Evolutionary conservation across 92 coral and sea anemone genomes (phyloP), one percentile per base, ranked within the genome.

Genomic region (Porites rus): DNA sequence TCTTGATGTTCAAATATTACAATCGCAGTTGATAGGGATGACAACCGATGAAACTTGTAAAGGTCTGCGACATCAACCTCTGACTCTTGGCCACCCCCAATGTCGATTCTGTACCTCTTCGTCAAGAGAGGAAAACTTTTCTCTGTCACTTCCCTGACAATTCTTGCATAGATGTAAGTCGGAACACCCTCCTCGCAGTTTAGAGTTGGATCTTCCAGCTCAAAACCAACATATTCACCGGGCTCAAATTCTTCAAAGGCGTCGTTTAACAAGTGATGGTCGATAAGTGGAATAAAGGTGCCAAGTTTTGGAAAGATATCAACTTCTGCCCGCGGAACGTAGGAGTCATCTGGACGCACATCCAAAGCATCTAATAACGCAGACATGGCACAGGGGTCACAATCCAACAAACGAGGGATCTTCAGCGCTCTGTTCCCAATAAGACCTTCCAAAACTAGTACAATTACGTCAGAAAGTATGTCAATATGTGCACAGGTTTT

Each of bases 191-290:
- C 84, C 51, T 93, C 91, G 1, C 22, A 56, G n/a, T 81, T 75
- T 43, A 93, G 85, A 54, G 89, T 93, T 24, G 96, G 96, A 75
- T 93, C 96, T n/a, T 93, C 91, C 2, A 93, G 84, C 86, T 93
- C 93, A 70, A 81, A 93, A 8, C 92, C 96, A 0, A 93, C 93
- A 25, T 84, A 93, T 9, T 93, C 96, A 6, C 89, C 96, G 22
- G 94, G 88, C 21, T 88, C 82, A 31, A 93, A 91, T 50, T 75
- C 87, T 68, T 82, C 90, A 25, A 93, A 88, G 51, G 76, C 64
- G 58, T 90, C 89, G 50, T 89, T 81, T 78, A 93, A 83, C 62
- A 90, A 86, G 75, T 93, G 87, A 21, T 90, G 96, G 24, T 90
- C 96, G 0, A 84, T 90, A 9, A 85, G 12, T 12, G 86, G 94